Percentiles rank a stretch among this genome's conserved stretches.
These are phyloP conservation scores for Pterostichus madidus DNA, from an alignment of 2,888 invertebrate species.

Conservation along the genomic window DNA sequence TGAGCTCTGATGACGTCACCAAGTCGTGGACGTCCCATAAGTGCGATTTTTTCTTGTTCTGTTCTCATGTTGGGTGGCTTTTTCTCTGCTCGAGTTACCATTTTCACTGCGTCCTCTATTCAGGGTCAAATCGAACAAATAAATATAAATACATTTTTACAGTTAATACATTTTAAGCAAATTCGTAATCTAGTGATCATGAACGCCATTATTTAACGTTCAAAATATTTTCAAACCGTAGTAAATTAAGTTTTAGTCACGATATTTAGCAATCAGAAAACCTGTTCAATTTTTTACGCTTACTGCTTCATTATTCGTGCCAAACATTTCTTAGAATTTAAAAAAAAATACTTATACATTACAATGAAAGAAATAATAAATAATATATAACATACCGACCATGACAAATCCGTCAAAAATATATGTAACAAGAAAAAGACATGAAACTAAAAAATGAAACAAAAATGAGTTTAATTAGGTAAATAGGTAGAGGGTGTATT, in stretches of 20 bases:
- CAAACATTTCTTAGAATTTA: too few species aligned
- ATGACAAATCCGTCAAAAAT: not conserved
- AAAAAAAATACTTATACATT: too few species aligned
- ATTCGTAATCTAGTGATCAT: not conserved
- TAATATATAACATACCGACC: slow-evolving; percentile 20
- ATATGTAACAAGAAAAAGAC: slow-evolving; percentile 28
- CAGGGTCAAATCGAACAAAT: slow-evolving; percentile 34
- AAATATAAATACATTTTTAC: not conserved
- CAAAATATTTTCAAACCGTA: not conserved
- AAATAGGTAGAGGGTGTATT: slow-evolving; percentile 72
- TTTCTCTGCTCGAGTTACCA: slow-evolving; percentile 82
- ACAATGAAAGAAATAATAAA: not conserved
- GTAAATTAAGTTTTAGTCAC: too few species aligned
- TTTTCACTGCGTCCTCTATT: slow-evolving; percentile 81
- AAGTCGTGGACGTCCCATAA: slow-evolving; percentile 94
- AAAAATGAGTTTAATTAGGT: not conserved
- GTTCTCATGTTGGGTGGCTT: slow-evolving; percentile 85
- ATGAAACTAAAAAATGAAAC: slow-evolving; percentile 6
- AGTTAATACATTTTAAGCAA: too few species aligned
- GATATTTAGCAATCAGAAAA: too few species aligned
- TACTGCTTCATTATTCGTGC: too few species aligned
- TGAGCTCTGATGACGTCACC: slow-evolving; percentile 93
- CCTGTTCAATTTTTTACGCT: too few species aligned
- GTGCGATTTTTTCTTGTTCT: slow-evolving; percentile 91
- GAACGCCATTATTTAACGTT: not conserved